Evolutionary conservation across 2,797 vertebrate species (phyloP).

Genomic region (Dallia pectoralis): DNA sequence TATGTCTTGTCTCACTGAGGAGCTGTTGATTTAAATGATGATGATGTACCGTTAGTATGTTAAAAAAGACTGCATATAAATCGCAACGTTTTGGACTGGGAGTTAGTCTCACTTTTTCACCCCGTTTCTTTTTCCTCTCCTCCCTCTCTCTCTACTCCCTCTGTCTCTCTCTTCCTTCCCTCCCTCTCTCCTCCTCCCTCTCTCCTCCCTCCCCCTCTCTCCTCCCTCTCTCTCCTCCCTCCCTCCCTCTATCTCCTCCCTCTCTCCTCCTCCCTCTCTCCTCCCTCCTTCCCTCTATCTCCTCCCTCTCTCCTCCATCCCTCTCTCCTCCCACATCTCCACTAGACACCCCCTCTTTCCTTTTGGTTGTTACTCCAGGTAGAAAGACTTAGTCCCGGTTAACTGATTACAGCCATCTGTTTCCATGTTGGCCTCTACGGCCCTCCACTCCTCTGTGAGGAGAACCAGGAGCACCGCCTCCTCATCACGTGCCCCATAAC

Average conservation of each 20-base stretch:
- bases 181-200: no score
- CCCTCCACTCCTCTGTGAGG: constrained; percentile 10
- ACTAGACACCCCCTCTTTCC: not conserved
- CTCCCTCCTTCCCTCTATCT: not conserved
- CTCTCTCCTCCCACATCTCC: not conserved
- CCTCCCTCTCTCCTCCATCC: not conserved
- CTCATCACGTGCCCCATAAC: constrained; percentile 26
- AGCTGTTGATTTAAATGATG: no score
- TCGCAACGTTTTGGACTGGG: no score
- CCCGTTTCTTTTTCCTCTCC: not conserved
- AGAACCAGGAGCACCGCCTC: not conserved
- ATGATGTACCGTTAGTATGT: no score
- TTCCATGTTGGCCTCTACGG: constrained; percentile 2
- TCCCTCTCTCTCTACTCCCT: not conserved
- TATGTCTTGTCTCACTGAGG: no score
- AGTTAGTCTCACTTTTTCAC: not conserved
- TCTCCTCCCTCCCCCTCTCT: no score
- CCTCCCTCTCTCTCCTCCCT: not conserved
- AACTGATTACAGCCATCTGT: not conserved
- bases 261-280: not conserved
- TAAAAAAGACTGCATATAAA: no score
- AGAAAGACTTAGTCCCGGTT: not conserved
- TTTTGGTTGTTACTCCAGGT: not conserved
- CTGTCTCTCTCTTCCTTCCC: no score
- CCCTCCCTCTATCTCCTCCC: not conserved